Evolutionary conservation across 1,140 invertebrate genomes (phyloP).

Genomic region (Drosophila sturtevanti): DNA sequence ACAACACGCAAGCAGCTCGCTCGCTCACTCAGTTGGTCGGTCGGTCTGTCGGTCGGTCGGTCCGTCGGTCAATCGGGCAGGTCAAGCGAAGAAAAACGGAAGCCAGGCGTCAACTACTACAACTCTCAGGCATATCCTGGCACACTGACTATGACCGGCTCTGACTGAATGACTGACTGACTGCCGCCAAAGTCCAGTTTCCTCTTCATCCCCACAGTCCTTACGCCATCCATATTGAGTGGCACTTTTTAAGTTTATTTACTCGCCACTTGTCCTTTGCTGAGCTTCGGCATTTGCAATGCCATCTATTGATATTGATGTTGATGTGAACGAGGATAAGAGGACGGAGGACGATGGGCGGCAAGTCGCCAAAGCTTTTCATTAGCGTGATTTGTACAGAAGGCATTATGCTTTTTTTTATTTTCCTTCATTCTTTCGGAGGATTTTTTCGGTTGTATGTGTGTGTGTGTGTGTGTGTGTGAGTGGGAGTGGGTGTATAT

Average conservation of each 20-base stretch:
- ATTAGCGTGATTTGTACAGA: slow-evolving; percentile 70
- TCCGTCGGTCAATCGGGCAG: slow-evolving; percentile 14
- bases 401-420: slow-evolving; percentile 56
- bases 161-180: slow-evolving; percentile 27
- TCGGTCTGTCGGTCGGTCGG: slow-evolving; percentile 7
- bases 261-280: slow-evolving; percentile 71
- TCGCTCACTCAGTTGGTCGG: background rate
- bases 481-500: too few relatives aligned
- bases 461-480: background rate
- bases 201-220: background rate
- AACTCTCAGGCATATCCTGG: slow-evolving; percentile 61
- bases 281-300: slow-evolving; percentile 28
- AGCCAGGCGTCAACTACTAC: slow-evolving; percentile 66
- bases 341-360: background rate
- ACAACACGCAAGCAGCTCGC: slow-evolving; percentile 38
- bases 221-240: slow-evolving; percentile 46
- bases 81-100: slow-evolving; percentile 33
- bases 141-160: slow-evolving; percentile 38
- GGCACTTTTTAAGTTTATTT: slow-evolving; percentile 77
- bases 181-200: slow-evolving; percentile 1
- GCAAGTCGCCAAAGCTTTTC: slow-evolving; percentile 57
- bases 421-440: background rate
- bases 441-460: too few relatives aligned
- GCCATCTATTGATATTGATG: slow-evolving; percentile 52
- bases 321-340: background rate